Conservation (phyloP, 2,113 vertebrate genomes). For the Gobius niger region DNA sequence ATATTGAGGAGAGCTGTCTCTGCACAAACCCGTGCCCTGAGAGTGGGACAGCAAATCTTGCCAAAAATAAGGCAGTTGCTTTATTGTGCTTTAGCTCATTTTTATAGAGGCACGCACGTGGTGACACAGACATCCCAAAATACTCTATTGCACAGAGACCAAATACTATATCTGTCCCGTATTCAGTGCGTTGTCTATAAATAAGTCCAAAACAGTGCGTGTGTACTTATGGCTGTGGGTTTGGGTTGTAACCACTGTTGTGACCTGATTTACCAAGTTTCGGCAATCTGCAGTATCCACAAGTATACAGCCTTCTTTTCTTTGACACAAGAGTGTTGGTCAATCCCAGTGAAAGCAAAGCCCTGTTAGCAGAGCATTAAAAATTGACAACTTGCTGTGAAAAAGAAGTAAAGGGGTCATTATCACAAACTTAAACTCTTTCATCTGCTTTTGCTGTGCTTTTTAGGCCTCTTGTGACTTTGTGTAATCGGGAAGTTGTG, state of each 20-base stretch:
- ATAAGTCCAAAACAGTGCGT: conserved; percentile 55
- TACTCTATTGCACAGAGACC: conserved; percentile 48
- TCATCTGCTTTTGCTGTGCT: neutral
- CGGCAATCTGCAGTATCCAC: conserved; percentile 4
- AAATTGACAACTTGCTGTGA: neutral
- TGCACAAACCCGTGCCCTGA: conserved; percentile 16
- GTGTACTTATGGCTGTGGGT: conserved; percentile 20
- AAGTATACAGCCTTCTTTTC: neutral
- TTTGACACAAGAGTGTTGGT: neutral
- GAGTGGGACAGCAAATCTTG: conserved; percentile 7
- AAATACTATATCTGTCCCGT: conserved; percentile 60
- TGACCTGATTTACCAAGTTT: conserved; percentile 4
- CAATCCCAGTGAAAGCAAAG: neutral
- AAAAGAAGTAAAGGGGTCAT: neutral
- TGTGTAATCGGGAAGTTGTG: neutral
- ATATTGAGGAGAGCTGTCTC: neutral
- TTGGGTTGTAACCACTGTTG: conserved; percentile 6
- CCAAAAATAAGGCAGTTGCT: conserved; percentile 44
- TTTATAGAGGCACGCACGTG: conserved; percentile 50
- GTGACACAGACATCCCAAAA: conserved; percentile 53
- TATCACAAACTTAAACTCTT: neutral
- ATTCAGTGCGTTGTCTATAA: conserved; percentile 65
- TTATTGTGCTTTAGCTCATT: conserved; percentile 46
- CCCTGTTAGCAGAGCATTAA: no score
- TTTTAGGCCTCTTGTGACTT: neutral